These are phyloP conservation scores for Ibycter americanus DNA, from an alignment of 2,797 vertebrate species.

Conservation along the genomic window DNA sequence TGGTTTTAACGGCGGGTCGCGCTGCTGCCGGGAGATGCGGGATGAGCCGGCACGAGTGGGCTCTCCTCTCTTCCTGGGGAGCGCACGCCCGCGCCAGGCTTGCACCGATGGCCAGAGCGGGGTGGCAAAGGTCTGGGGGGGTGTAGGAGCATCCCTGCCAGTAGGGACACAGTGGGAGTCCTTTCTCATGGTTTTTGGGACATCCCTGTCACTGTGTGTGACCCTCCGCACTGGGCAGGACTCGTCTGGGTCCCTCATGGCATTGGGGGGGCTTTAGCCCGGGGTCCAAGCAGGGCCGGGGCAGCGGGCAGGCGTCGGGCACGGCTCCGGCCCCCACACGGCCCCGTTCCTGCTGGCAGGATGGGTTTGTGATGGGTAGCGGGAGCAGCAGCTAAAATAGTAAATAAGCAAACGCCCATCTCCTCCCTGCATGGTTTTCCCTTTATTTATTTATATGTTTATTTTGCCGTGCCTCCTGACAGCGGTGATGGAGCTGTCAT, in stretches of 20 bases:
- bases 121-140: accelerated
- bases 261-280: background rate
- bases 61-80: accelerated
- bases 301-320: background rate
- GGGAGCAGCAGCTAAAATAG: background rate
- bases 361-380: accelerated
- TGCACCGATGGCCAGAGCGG: accelerated
- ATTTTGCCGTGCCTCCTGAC: conserved; percentile 65
- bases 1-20: accelerated
- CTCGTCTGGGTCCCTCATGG: accelerated
- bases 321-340: background rate
- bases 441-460: conserved; percentile 61
- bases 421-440: background rate
- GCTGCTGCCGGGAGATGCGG: accelerated
- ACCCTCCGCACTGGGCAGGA: background rate
- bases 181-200: background rate
- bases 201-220: accelerated
- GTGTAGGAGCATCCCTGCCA: background rate
- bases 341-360: background rate
- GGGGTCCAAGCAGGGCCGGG: too few species aligned
- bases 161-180: accelerated
- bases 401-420: background rate
- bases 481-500: conserved; percentile 79
- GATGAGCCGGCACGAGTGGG: accelerated
- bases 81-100: accelerated